Base-by-base conservation (phyloP, 1,140 invertebrate species). In the Pollicipes pollicipes region DNA sequence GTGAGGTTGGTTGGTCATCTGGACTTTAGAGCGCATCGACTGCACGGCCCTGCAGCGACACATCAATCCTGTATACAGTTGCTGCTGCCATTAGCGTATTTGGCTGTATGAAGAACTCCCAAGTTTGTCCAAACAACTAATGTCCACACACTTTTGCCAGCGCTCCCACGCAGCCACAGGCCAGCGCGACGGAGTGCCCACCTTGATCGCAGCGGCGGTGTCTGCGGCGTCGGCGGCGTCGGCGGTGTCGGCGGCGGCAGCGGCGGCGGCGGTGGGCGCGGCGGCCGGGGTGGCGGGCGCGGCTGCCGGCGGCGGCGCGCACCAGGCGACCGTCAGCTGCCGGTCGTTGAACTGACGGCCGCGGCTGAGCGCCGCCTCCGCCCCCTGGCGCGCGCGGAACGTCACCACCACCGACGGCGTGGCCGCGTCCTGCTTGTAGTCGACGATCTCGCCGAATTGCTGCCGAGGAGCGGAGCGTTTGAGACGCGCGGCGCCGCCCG, bases 371-470 rank as follows among this genome's bases (percentile, higher is more conserved):
- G 87, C 87, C 16, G 84, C 80, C 78, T 91, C 89, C 1, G 89
- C 89, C 73, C 88, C 86, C 77, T 87, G 88, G 74, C 89, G 82
- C 17, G 85, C 83, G 74, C 87, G 86, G 76, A 85, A 91, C 76
- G 86, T 86, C 63, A 91, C 79, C 35, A 88, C 84, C 69, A 88
- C 81, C 67, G 86, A 85, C 29, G 87, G 86, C 68, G 84, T 84
- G 26, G 83, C 83, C 32, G 86, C 83, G 77, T 88, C 87, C 68
- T 83, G 82, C 68, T 86, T 83, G 74, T 86, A 84, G 75, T 87
- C 87, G 3, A 86, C 82, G 71, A 90, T 85, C 76, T 87, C 85
- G 67, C 88, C 88, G 78, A 83, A 88, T 84, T 86, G 83, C 87
- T 90, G 77, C 27, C n/a, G n/a, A n/a, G n/a, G 75, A 83, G 80